Evolutionary conservation across 2,888 invertebrate species (phyloP), one percentile per base, ranked within the genome.

Genomic region (Cantharis rufa): DNA sequence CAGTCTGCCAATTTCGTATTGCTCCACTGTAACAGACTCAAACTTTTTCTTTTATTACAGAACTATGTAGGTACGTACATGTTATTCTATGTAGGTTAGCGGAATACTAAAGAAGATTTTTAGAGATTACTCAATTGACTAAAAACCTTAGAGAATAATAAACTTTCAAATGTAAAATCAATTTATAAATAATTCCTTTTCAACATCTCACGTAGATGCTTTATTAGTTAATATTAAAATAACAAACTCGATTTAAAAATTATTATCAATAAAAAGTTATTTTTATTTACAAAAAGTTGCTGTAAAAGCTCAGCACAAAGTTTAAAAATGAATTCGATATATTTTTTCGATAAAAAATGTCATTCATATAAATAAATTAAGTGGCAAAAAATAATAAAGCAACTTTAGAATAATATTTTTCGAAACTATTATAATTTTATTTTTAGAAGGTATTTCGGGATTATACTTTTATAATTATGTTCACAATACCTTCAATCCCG

Each of bases 1-100:
- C 13, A 62, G 63, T 64, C 27, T 64, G 16, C 62, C 71, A 71
- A 71, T 71, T 71, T 71, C 63, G 63, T 71, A 28, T 63, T 28
- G 63, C 63, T 71, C 63, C n/a, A 24, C n/a, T 71, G 63, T 63
- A 62, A 64, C 64, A 63, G 62, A 16, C 16, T 64, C 24, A 18
- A 28, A 62, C 28, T 48, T 70, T 71, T 63, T 21, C 21, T 21
- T 71, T 71, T 71, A 24, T 62, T 28, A 63, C 15, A 11, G 13
- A 64, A 64, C 28, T 15, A 27, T 1, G 71, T 15, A 64, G 48
- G n/a, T 15, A 63, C 28, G 27, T 71, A 62, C 21, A 71, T 62
- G 62, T 64, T 63, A 64, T 28, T 71, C n/a, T 64, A 63, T 28
- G 16, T 28, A 71, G 15, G 62, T 71, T 48, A 66, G 64, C 24